phyloP scores from a whole-genome alignment of 1,140 invertebrate species.

The Palaemon carinicauda region DNA sequence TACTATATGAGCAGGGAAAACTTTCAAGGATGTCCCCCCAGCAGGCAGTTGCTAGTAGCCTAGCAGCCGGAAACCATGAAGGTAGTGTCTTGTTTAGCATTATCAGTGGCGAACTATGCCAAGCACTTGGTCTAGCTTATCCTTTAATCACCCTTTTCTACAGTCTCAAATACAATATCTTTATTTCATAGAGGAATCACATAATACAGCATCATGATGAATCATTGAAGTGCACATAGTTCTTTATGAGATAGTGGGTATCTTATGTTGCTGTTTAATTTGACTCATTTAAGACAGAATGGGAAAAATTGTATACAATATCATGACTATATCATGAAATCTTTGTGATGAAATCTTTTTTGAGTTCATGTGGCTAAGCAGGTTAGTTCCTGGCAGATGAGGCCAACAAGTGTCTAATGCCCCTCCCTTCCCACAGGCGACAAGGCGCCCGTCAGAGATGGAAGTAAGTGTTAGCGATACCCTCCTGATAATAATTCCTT shows the following conservation, averaged over 20 bases:
- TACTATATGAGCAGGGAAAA: background rate
- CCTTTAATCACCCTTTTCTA: conserved; percentile 17
- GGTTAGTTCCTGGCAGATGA: conserved; percentile 20
- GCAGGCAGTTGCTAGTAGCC: conserved; percentile 21
- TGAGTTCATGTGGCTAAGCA: conserved; percentile 30
- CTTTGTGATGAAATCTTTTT: background rate
- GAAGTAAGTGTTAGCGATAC: conserved; percentile 44
- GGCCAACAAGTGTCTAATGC: conserved; percentile 33
- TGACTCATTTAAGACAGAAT: background rate
- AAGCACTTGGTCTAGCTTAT: conserved; percentile 10
- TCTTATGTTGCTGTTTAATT: background rate
- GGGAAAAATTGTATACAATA: background rate
- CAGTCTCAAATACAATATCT: conserved; percentile 18
- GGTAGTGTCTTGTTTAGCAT: conserved; percentile 18
- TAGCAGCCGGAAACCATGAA: background rate
- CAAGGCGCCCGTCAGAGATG: conserved; percentile 45
- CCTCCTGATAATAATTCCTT: background rate
- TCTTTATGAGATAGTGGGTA: background rate
- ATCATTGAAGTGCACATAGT: conserved; percentile 15
- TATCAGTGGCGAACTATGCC: conserved; percentile 18
- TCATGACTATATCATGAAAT: conserved; percentile 7
- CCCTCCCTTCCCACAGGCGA: conserved; percentile 52
- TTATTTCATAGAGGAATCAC: conserved; percentile 11
- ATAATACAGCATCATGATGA: conserved; percentile 21
- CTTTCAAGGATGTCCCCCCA: background rate